phyloP scores from a whole-genome alignment of 2,888 invertebrate genomes.

The Cenopis cana region DNA sequence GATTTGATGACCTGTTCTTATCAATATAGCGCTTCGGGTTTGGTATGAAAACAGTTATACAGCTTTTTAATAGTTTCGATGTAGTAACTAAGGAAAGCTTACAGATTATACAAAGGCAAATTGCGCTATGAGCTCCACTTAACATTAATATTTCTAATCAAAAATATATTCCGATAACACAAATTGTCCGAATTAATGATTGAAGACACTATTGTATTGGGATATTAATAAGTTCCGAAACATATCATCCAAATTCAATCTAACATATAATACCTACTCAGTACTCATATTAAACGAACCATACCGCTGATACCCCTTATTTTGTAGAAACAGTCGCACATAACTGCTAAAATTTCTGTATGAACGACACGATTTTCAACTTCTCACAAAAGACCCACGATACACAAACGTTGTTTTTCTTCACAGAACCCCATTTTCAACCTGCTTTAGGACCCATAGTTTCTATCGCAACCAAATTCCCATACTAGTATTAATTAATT shows the following conservation, averaged over 20 bases:
- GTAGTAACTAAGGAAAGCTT: neutral
- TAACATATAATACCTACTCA: neutral
- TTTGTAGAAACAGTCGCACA: neutral
- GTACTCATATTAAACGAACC: neutral
- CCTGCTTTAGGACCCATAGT: neutral
- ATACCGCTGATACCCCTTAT: too few relatives aligned
- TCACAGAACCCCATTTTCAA: neutral
- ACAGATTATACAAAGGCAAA: constrained; percentile 1
- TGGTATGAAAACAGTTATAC: constrained; percentile 21
- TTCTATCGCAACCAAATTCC: constrained; percentile 6
- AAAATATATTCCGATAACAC: too few relatives aligned
- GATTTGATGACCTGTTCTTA: constrained; percentile 22
- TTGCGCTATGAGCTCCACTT: neutral
- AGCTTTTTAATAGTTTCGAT: constrained; percentile 9
- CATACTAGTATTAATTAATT: constrained; percentile 30
- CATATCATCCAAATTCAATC: neutral
- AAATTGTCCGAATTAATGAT: too few relatives aligned
- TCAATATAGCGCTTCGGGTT: constrained; percentile 22
- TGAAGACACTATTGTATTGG: neutral
- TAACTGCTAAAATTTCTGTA: too few relatives aligned
- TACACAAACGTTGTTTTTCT: too few relatives aligned
- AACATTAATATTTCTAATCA: too few relatives aligned
- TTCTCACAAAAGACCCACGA: neutral
- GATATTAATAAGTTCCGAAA: neutral
- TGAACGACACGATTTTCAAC: neutral